Base-by-base conservation (phyloP, 2,113 vertebrate genomes). In the Plecturocebus donacophilus region DNA sequence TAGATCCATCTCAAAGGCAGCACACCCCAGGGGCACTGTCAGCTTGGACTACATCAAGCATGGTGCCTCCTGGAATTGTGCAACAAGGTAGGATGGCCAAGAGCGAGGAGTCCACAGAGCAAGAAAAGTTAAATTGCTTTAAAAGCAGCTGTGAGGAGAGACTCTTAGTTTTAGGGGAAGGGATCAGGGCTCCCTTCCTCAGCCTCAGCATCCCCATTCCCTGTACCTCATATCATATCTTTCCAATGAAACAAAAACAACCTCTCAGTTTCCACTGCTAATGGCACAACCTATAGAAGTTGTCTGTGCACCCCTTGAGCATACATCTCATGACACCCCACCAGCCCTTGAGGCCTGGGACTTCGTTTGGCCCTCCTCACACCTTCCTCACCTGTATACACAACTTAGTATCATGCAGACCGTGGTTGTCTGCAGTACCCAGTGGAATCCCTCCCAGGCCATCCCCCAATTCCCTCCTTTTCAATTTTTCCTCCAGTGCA, bases 341-440 rank as follows among this genome's bases (percentile, higher is more conserved):
- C 42, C 35, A 23, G 20, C n/a, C 16, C 6, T 40, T 7, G 12
- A 35, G n/a, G 38, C 47, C 45, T 0, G 0, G 70, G 40, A 8
- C 10, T 49, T 8, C 0, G 0, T 3, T 19, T 25, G n/a, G 40
- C 27, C 56, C 2, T 42, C 5, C 54, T 38, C 25, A 20, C 10
- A 20, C 14, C 11, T 38, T 0, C 11, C 11, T 38, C 0, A 0
- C 20, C 70, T 49, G 3, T 8, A 40, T 54, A 30, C 56, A 21
- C 1, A 6, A 54, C 49, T 76, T 45, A 23, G 49, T 16, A 16
- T 73, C 76, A 13, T 2, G 5, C 35, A 17, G 30, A 5, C 1
- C 0, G 0, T 2, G 8, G 35, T 30, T 4, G 6, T 45, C 66
- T 64, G 14, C 45, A 66, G 38, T 3, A 0, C 25, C 35, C 5